A percentile compares a stretch with the other conserved stretches of the same genome.
Evolutionary conservation across 2,888 invertebrate genomes (phyloP).

Genomic region (Caenorhabditis japonica): DNA sequence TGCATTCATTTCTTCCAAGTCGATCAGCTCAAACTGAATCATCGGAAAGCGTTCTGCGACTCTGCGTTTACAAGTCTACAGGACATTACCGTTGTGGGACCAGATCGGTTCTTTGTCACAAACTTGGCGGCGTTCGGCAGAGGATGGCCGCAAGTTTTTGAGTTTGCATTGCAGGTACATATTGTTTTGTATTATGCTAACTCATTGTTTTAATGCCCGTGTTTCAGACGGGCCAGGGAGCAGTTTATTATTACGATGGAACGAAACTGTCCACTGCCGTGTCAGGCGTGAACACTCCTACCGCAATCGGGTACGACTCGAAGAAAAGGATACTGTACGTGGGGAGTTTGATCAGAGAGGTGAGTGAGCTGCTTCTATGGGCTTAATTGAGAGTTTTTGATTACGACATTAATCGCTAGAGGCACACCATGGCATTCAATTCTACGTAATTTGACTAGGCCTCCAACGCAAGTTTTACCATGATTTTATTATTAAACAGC

Average conservation of each 20-base stretch:
- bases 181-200: no score
- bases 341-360: constrained; percentile 65
- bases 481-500: no score
- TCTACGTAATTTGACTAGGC: no score
- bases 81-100: constrained; percentile 68
- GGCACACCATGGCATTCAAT: no score
- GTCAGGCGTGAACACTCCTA: constrained; percentile 59
- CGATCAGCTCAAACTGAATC: constrained; percentile 54
- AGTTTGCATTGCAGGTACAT: constrained; percentile 52
- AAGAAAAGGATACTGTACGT: constrained; percentile 65
- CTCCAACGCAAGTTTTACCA: no score
- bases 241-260: constrained; percentile 71
- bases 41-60: constrained; percentile 67
- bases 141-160: constrained; percentile 54
- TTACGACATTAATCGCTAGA: no score
- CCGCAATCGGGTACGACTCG: constrained; percentile 65
- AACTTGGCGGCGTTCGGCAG: constrained; percentile 64
- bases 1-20: constrained; percentile 66
- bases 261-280: constrained; percentile 45
- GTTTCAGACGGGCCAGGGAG: constrained; percentile 59
- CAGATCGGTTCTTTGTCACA: constrained; percentile 71
- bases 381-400: no score
- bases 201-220: not conserved
- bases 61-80: constrained; percentile 59
- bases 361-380: no score